These are phyloP conservation scores for Mola mola DNA, from an alignment of 2,113 vertebrate species.

Conservation along the genomic window DNA sequence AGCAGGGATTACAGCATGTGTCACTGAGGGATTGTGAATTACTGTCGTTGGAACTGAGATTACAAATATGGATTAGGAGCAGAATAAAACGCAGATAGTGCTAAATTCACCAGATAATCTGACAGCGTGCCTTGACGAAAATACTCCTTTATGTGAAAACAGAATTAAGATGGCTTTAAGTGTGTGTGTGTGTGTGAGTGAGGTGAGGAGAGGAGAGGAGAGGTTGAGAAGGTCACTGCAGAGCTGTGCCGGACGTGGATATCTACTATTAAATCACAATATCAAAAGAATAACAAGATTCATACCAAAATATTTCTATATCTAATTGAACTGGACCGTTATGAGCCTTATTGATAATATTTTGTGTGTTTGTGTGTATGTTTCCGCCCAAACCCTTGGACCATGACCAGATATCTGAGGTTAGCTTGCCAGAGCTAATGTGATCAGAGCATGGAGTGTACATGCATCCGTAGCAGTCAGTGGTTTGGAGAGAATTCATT, in stretches of 20 bases:
- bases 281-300: too few species aligned
- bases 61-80: slow-evolving; percentile 77
- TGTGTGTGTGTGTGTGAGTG: neutral
- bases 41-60: slow-evolving; percentile 62
- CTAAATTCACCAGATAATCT: slow-evolving; percentile 76
- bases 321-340: too few species aligned
- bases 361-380: slow-evolving; percentile 4
- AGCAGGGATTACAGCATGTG: slow-evolving; percentile 73
- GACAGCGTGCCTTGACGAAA: slow-evolving; percentile 44
- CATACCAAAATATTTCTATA: too few species aligned
- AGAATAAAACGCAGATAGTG: slow-evolving; percentile 69
- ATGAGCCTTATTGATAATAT: too few species aligned
- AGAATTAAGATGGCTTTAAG: slow-evolving; percentile 36
- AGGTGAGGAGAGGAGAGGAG: neutral
- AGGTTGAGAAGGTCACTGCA: neutral
- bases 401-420: slow-evolving; percentile 35
- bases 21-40: slow-evolving; percentile 67
- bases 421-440: slow-evolving; percentile 42
- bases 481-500: slow-evolving; percentile 83
- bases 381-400: slow-evolving; percentile 8
- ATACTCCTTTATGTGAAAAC: slow-evolving; percentile 66
- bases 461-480: slow-evolving; percentile 58
- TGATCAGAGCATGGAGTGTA: slow-evolving; percentile 46
- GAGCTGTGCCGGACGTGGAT: too few species aligned
- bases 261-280: too few species aligned